These are phyloP conservation scores for Scopus umbretta DNA, from an alignment of 2,113 vertebrate species.

Conservation along the genomic window DNA sequence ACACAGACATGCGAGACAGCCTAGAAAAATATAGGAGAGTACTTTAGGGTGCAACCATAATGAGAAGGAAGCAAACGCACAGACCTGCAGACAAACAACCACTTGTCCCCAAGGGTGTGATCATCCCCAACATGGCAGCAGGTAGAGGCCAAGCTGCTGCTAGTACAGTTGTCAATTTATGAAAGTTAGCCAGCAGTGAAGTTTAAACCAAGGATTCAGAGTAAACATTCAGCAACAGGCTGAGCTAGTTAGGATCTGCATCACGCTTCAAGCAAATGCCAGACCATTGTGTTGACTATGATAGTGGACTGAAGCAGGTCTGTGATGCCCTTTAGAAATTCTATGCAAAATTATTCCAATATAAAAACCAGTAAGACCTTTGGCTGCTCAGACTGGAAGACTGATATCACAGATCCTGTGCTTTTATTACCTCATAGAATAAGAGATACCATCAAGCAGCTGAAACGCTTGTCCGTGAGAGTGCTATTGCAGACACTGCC, in stretches of 20 bases:
- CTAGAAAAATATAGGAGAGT: neutral
- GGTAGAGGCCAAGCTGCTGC: neutral
- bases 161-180: neutral
- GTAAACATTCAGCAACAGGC: neutral
- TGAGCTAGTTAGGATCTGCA: neutral
- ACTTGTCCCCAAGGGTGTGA: neutral
- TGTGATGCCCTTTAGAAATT: neutral
- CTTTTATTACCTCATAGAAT: neutral
- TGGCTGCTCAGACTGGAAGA: neutral
- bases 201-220: neutral
- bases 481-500: neutral
- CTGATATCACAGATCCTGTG: neutral
- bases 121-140: neutral
- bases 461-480: neutral
- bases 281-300: neutral
- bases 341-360: neutral
- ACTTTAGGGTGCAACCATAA: neutral
- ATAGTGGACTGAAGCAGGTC: neutral
- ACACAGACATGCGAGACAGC: neutral
- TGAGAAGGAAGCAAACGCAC: neutral
- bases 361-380: neutral
- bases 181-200: neutral
- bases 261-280: neutral
- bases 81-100: neutral
- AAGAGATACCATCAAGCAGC: neutral